Evolutionary conservation across 2,888 invertebrate genomes (phyloP).

Genomic region (Chironomus riparius): DNA sequence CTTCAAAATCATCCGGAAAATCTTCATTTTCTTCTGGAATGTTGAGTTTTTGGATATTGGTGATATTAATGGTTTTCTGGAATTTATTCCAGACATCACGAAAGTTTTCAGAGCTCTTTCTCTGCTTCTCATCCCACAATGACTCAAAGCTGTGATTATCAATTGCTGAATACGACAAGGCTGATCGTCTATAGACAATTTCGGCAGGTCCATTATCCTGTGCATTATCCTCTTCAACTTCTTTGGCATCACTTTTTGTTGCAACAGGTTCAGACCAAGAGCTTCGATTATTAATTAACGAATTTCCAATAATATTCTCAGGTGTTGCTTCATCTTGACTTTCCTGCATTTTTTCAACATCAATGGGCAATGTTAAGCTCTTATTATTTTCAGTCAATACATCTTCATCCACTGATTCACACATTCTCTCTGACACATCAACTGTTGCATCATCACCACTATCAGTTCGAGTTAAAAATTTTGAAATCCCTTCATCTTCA

Average conservation of each 20-base stretch:
- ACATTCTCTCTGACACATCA: neutral
- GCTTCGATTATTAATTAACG: neutral
- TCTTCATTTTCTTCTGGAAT: conserved; percentile 31
- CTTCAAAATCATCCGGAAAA: conserved; percentile 19
- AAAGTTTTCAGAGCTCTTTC: conserved; percentile 42
- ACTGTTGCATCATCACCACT: neutral
- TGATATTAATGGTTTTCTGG: conserved; percentile 33
- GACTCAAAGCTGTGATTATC: conserved; percentile 20
- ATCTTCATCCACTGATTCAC: neutral
- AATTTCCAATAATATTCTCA: conserved; percentile 3
- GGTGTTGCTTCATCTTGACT: conserved; percentile 20
- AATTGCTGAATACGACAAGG: neutral
- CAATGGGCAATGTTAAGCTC: neutral
- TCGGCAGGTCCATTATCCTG: neutral
- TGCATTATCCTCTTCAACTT: neutral
- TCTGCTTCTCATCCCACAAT: conserved; percentile 6
- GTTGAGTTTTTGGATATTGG: conserved; percentile 45
- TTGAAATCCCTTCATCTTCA: conserved; percentile 4
- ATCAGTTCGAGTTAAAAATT: conserved; percentile 1
- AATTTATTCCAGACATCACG: conserved; percentile 52
- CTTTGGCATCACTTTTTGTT: neutral
- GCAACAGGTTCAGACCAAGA: conserved; percentile 6
- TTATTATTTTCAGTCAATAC: neutral
- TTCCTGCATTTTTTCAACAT: neutral
- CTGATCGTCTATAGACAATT: neutral